Percentiles rank a stretch among this genome's conserved stretches.
Conservation (phyloP, 92 coral and sea anemone genomes). For the Porites cylindrica region DNA sequence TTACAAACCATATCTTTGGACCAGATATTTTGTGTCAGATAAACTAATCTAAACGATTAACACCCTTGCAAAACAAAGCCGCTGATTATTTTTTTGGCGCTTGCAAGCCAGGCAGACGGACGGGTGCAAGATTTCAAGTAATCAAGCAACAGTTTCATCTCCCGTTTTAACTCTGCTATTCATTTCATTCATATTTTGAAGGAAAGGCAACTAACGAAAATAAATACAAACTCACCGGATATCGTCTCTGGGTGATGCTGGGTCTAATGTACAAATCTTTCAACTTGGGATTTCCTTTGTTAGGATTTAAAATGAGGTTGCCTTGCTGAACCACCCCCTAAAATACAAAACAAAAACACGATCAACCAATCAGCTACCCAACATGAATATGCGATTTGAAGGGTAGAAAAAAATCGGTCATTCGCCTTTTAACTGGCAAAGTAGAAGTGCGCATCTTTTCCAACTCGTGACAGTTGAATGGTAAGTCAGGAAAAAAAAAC, state of each 20-base stretch:
- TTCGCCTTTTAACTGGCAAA: no score
- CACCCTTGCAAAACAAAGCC: no score
- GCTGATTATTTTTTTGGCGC: no score
- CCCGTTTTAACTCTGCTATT: not conserved
- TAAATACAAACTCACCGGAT: slow-evolving; percentile 70
- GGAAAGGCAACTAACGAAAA: not conserved
- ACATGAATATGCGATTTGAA: not conserved
- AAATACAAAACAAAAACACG: not conserved
- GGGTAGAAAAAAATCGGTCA: not conserved
- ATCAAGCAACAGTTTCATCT: not conserved
- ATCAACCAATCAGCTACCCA: no score
- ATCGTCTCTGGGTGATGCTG: slow-evolving; percentile 84
- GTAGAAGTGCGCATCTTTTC: no score
- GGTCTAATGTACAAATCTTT: slow-evolving; percentile 99
- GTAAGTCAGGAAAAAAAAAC: no score
- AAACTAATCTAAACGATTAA: no score
- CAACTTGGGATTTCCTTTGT: slow-evolving; percentile 94
- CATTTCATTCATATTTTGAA: not conserved
- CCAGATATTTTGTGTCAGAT: no score
- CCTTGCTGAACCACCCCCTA: slow-evolving; percentile 99
- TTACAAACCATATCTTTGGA: no score
- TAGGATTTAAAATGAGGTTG: slow-evolving; percentile 80
- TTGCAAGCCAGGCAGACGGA: no score
- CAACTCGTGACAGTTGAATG: no score
- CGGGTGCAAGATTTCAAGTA: no score